Evolutionary conservation across 2,113 vertebrate genomes (phyloP), one percentile per base, ranked within the genome.

Genomic region (Natator depressus): DNA sequence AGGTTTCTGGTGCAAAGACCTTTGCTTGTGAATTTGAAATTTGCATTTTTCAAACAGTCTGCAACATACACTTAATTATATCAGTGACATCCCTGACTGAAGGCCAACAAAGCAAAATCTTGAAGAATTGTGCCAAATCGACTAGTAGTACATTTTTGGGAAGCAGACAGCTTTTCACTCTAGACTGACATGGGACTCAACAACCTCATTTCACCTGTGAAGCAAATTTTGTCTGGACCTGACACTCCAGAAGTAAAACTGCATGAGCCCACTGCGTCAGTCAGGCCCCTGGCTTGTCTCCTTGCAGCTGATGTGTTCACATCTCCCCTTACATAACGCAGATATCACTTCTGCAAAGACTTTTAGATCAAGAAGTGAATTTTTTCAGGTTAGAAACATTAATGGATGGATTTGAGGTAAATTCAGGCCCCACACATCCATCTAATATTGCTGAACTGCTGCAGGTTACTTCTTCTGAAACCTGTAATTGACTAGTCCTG

Each of bases 21-120:
- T 17, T 55, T 75, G 85, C 4, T 1, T 29, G 31, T 54, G n/a
- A 47, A 78, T 78, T 8, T 78, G 75, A 78, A 46, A 46, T 46
- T 25, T 76, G 72, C 12, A 8, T 27, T 78, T 78, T 78, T 46
- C 3, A 7, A n/a, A 78, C 13, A 86, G 51, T 95, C 85, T 87
- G 85, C 91, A 76, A 5, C 89, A 95, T 92, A 88, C 95, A 91
- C 87, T 93, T 83, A 89, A 96, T 96, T 96, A 96, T 96, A 95
- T 96, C 94, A 95, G 89, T 75, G 88, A 82, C 82, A 95, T 95
- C 59, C 75, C 84, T 95, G 88, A 83, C 93, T 91, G 94, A 95
- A 93, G 95, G 46, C 75, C 25, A 94, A 97, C 91, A 94, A 95
- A 85, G 96, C 90, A 91, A 96, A 96, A 96, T 95, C 96, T 95